Evolutionary conservation across 2,888 invertebrate genomes (phyloP).

Genomic region (Noctua janthina): DNA sequence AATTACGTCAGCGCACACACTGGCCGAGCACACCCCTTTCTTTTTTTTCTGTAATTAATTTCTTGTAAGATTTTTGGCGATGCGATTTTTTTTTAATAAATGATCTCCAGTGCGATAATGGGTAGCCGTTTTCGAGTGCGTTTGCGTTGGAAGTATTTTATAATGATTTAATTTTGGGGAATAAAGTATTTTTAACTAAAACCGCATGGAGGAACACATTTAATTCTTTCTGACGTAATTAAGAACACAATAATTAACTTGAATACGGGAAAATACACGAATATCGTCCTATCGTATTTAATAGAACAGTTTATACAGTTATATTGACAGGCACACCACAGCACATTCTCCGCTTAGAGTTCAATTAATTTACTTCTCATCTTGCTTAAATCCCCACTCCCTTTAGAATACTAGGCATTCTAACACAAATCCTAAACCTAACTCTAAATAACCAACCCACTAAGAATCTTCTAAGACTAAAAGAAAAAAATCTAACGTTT

Average conservation of each 20-base stretch:
- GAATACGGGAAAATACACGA: neutral
- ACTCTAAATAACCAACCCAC: conserved; percentile 64
- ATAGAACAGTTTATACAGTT: neutral
- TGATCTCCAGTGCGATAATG: conserved; percentile 62
- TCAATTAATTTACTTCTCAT: conserved; percentile 56
- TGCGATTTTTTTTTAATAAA: conserved; percentile 74
- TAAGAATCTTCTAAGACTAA: conserved; percentile 85
- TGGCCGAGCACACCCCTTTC: conserved; percentile 87
- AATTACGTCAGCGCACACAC: conserved; percentile 85
- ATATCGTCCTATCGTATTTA: neutral
- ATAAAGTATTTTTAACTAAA: conserved; percentile 10
- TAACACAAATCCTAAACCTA: conserved; percentile 56
- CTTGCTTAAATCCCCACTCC: conserved; percentile 15
- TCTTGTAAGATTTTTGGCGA: conserved; percentile 86
- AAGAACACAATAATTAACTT: neutral
- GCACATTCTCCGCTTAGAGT: conserved; percentile 42
- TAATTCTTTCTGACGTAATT: too few species aligned
- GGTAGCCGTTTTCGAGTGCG: conserved; percentile 45
- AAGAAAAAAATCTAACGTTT: conserved; percentile 79
- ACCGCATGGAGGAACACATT: neutral
- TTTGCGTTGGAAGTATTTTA: conserved; percentile 41
- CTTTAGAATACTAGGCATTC: conserved; percentile 48
- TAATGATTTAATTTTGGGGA: conserved; percentile 42
- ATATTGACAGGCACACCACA: conserved; percentile 8
- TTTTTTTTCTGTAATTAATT: conserved; percentile 88